Conservation (phyloP, 2,797 vertebrate species). For the Sandelia bainsii region DNA sequence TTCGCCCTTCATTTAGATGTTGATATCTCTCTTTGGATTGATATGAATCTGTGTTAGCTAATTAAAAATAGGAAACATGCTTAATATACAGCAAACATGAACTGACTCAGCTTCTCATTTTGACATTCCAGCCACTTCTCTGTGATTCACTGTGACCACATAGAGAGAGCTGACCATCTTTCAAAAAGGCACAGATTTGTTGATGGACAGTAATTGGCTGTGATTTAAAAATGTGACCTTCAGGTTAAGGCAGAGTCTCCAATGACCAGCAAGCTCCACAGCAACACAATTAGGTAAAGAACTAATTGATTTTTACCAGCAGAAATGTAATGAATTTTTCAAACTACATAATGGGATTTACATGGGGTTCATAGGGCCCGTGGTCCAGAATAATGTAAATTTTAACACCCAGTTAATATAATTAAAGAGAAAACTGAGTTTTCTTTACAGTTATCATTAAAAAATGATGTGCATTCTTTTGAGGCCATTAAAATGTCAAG, state of each 20-base stretch:
- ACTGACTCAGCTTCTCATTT: not conserved
- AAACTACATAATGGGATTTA: constrained; percentile 6
- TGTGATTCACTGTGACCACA: constrained; percentile 1
- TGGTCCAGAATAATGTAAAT: constrained; percentile 20
- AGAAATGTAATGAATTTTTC: constrained; percentile 1
- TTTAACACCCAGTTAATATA: constrained; percentile 6
- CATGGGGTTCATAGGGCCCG: not conserved
- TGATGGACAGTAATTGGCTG: constrained; percentile 57
- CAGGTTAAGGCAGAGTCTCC: not conserved
- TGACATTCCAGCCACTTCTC: not conserved
- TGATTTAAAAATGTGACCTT: constrained; percentile 48
- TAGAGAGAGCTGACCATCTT: not conserved
- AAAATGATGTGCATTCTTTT: constrained; percentile 17
- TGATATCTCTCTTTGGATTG: not conserved
- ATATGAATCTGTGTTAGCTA: not conserved
- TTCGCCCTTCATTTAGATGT: not conserved
- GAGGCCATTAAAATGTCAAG: constrained; percentile 49
- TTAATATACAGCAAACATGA: constrained; percentile 1
- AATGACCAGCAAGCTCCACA: not conserved
- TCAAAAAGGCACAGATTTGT: not conserved
- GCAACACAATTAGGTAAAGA: constrained; percentile 6
- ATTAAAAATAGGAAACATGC: not conserved
- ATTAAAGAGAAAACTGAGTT: constrained; percentile 18
- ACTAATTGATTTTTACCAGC: not conserved
- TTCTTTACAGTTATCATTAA: not conserved